Evolutionary conservation across 2,113 vertebrate species (phyloP).

Genomic region (Anhinga rufa): DNA sequence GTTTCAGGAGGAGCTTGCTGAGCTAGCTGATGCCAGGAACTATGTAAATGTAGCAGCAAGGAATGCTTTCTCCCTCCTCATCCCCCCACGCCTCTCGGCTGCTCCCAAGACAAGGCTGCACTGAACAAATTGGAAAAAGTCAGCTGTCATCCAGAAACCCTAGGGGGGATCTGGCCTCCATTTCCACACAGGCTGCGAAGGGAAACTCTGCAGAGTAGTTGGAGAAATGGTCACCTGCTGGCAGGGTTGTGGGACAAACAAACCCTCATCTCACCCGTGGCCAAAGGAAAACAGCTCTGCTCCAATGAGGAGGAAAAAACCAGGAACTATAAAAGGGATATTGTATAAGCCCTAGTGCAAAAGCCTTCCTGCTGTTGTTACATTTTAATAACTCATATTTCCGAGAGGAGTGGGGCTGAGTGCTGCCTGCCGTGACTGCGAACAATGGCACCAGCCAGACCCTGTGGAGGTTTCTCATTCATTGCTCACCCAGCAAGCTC

Average conservation of each 20-base stretch:
- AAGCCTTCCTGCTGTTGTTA: constrained; percentile 16
- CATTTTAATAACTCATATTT: not conserved
- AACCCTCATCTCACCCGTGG: not conserved
- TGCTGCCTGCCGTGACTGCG: not conserved
- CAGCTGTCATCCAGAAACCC: not conserved
- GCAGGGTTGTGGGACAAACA: not conserved
- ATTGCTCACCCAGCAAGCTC: not conserved
- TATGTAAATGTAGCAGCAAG: constrained; percentile 42
- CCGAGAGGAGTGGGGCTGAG: not conserved
- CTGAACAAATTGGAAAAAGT: not conserved
- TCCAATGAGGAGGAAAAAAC: not conserved
- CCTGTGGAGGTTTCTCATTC: not conserved
- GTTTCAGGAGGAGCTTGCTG: constrained; percentile 52
- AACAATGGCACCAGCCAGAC: not conserved
- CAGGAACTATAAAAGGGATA: not conserved
- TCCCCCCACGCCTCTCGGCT: not conserved
- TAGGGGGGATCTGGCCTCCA: not conserved
- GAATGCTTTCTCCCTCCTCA: constrained; percentile 46
- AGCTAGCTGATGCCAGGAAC: constrained; percentile 42
- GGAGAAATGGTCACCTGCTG: not conserved
- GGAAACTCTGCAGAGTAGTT: not conserved
- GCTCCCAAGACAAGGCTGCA: not conserved
- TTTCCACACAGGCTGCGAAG: not conserved
- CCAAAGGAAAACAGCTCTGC: not conserved
- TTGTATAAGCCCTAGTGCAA: not conserved